phyloP scores from a whole-genome alignment of 2,113 vertebrate species.

The Parus major region DNA sequence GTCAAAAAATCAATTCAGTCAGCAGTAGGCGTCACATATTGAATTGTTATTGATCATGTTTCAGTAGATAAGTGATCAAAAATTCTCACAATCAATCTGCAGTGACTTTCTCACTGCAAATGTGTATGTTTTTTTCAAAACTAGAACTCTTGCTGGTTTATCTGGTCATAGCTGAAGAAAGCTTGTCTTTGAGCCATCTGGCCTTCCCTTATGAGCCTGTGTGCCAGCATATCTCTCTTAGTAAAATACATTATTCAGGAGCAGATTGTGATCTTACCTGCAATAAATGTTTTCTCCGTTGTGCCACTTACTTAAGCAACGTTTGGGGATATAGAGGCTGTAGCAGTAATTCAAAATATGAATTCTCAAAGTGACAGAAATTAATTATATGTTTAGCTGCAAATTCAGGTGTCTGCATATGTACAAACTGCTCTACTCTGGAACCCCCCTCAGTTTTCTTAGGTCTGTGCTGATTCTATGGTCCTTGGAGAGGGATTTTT shows the following conservation, averaged over 20 bases:
- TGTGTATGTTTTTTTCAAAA: not conserved
- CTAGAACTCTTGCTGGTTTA: not conserved
- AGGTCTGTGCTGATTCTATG: not conserved
- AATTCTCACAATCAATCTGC: not conserved
- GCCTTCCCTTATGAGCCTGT: not conserved
- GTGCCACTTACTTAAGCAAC: not conserved
- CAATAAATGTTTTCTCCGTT: not conserved
- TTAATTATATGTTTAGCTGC: not conserved
- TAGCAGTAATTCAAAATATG: not conserved
- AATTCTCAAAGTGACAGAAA: not conserved
- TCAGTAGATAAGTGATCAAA: not conserved
- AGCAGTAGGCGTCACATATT: not conserved
- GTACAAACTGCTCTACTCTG: not conserved
- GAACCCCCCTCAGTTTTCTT: not conserved
- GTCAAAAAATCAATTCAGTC: not conserved
- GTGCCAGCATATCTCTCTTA: not conserved
- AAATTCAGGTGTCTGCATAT: not conserved
- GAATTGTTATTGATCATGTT: not conserved
- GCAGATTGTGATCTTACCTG: not conserved
- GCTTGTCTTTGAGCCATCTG: not conserved
- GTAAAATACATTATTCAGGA: not conserved
- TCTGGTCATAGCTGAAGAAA: not conserved
- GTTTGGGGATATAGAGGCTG: not conserved
- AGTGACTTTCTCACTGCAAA: not conserved
- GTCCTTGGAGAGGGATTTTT: not conserved